A percentile compares a stretch with the other conserved stretches of the same genome.
These are phyloP conservation scores for Calameuta filiformis DNA, from an alignment of 2,888 invertebrate species.

Conservation along the genomic window DNA sequence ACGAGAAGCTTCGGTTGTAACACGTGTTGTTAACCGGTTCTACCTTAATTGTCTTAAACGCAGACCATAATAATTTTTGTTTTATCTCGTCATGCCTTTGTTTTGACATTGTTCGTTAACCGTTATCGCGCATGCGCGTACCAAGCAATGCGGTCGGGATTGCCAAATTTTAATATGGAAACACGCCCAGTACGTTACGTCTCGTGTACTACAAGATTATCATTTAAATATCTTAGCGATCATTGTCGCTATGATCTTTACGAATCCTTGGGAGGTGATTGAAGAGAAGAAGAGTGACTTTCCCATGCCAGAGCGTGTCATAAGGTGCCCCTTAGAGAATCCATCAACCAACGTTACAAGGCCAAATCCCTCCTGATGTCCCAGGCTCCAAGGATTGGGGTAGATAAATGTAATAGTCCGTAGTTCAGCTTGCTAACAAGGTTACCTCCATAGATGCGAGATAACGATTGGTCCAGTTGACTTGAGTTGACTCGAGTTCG, in stretches of 20 bases:
- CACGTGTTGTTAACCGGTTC: conserved; percentile 57
- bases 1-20: conserved; percentile 49
- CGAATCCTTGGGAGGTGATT: not conserved
- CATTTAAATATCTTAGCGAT: not conserved
- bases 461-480: conserved; percentile 35
- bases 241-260: not conserved
- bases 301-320: conserved; percentile 41
- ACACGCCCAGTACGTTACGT: not conserved
- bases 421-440: conserved; percentile 58
- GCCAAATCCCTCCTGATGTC: conserved; percentile 37
- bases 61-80: conserved; percentile 48
- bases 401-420: conserved; percentile 56
- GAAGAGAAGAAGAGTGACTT: conserved; percentile 9
- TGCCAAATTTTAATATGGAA: not conserved
- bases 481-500: conserved; percentile 20
- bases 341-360: conserved; percentile 47
- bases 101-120: conserved; percentile 24
- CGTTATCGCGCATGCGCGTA: conserved; percentile 5
- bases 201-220: not conserved
- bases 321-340: conserved; percentile 40
- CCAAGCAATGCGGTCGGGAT: not conserved
- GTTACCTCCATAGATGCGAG: conserved; percentile 50
- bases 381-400: conserved; percentile 44
- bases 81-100: conserved; percentile 37
- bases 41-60: conserved; percentile 57